phyloP scores from a whole-genome alignment of 2,888 invertebrate genomes.

The Diaprepes abbreviatus region DNA sequence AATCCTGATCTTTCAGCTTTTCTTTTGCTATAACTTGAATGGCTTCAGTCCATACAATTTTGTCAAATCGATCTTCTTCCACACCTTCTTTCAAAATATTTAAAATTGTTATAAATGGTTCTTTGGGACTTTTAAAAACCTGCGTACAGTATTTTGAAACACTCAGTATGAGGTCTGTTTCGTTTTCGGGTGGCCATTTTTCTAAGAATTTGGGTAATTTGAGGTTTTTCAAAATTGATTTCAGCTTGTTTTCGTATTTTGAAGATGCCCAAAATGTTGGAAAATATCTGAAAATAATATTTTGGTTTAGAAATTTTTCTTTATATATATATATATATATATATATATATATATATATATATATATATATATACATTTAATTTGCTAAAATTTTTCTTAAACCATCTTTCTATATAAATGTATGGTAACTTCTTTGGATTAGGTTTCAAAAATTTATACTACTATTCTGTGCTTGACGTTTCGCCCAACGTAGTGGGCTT shows the following conservation, averaged over 20 bases:
- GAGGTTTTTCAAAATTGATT: conserved; percentile 70
- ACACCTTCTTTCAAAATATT: conserved; percentile 62
- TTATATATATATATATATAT: no score
- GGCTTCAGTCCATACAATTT: conserved; percentile 71
- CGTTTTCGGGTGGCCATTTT: conserved; percentile 68
- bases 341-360: no score
- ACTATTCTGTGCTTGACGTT: no score
- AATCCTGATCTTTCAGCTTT: conserved; percentile 69
- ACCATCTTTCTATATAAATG: no score
- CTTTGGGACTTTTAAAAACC: conserved; percentile 68
- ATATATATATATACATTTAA: no score
- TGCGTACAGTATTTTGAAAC: conserved; percentile 70
- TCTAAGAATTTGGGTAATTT: conserved; percentile 70
- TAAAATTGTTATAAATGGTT: conserved; percentile 70
- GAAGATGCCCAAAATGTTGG: conserved; percentile 73
- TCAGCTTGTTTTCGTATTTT: conserved; percentile 70
- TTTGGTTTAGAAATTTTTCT: no score
- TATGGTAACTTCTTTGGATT: no score
- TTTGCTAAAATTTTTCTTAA: no score
- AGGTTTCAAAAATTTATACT: no score
- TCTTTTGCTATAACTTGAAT: conserved; percentile 72
- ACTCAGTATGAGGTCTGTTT: conserved; percentile 67
- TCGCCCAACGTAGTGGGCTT: no score
- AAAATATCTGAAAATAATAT: conserved; percentile 70
- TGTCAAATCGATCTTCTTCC: conserved; percentile 60